These are phyloP conservation scores for Drosophila oshimai DNA, from an alignment of 1,140 invertebrate genomes.

Conservation along the genomic window DNA sequence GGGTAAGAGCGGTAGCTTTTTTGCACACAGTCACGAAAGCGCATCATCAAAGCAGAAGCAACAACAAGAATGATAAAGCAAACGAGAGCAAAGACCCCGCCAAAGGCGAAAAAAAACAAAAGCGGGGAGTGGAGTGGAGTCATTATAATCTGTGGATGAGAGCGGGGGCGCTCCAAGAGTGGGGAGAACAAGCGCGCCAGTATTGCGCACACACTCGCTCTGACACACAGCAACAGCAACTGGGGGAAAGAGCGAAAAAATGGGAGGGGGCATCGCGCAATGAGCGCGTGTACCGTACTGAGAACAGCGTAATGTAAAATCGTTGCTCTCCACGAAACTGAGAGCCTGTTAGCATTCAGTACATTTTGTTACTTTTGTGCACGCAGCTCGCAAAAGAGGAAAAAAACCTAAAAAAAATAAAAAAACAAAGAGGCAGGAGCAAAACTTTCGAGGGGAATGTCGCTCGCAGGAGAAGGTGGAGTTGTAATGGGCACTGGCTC, in stretches of 20 bases:
- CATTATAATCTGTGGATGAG: slow-evolving; percentile 58
- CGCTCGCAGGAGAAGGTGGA: slow-evolving; percentile 18
- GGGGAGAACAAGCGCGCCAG: slow-evolving; percentile 62
- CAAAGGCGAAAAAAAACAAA: slow-evolving; percentile 34
- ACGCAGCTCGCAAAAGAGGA: slow-evolving; percentile 55
- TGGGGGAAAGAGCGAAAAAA: slow-evolving; percentile 16
- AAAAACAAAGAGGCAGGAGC: slow-evolving; percentile 6
- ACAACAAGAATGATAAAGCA: slow-evolving; percentile 61
- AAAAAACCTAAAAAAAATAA: slow-evolving; percentile 6
- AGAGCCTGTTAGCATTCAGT: slow-evolving; percentile 81
- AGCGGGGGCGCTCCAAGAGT: slow-evolving; percentile 13
- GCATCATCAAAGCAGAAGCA: slow-evolving; percentile 42
- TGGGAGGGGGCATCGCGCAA: slow-evolving; percentile 50
- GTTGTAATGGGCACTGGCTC: slow-evolving; percentile 18
- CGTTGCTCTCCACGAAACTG: slow-evolving; percentile 57
- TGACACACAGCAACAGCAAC: slow-evolving; percentile 13
- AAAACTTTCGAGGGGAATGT: slow-evolving; percentile 11
- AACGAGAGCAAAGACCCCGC: slow-evolving; percentile 68
- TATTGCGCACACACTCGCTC: slow-evolving; percentile 42
- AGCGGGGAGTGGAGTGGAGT: slow-evolving; percentile 55
- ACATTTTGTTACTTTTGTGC: slow-evolving; percentile 82
- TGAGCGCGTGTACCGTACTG: slow-evolving; percentile 68
- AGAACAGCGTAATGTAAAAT: slow-evolving; percentile 79
- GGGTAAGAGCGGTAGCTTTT: not conserved
- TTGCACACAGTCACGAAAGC: slow-evolving; percentile 28